A percentile compares a stretch with the other conserved stretches of the same genome.
Conservation (phyloP, 2,113 vertebrate genomes). For the Cheilinus undulatus region DNA sequence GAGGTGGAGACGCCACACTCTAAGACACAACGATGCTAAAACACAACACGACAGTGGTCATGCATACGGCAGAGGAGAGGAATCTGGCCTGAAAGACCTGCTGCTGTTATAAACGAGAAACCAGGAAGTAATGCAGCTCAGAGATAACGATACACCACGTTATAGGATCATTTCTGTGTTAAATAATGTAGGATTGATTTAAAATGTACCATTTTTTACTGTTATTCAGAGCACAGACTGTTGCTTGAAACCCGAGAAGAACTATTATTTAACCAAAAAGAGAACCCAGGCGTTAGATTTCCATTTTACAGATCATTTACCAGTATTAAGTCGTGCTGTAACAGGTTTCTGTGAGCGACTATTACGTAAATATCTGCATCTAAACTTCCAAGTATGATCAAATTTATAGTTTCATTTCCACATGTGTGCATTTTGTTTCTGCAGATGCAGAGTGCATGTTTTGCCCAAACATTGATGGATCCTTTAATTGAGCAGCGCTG, state of each 20-base stretch:
- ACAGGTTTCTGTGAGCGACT: neutral
- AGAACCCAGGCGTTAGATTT: neutral
- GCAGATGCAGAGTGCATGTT: neutral
- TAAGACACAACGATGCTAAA: neutral
- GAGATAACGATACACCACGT: too few species aligned
- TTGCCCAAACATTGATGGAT: slow-evolving; percentile 6
- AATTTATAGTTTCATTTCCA: neutral
- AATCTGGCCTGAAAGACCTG: too few species aligned
- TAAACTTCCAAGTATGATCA: neutral
- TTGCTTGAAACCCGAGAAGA: too few species aligned
- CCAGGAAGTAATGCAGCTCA: too few species aligned
- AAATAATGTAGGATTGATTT: too few species aligned
- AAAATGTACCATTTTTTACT: too few species aligned
- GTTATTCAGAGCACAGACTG: too few species aligned
- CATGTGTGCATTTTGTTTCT: neutral
- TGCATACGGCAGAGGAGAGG: too few species aligned
- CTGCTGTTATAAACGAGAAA: too few species aligned
- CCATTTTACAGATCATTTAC: neutral
- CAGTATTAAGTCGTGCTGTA: neutral
- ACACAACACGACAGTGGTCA: too few species aligned
- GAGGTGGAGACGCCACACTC: slow-evolving; percentile 10
- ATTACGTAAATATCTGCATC: neutral
- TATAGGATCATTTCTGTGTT: too few species aligned
- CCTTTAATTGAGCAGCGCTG: neutral
- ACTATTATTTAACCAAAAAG: neutral